These are phyloP conservation scores for Eudyptes chrysolophus DNA, from an alignment of 2,113 vertebrate genomes.

Conservation along the genomic window DNA sequence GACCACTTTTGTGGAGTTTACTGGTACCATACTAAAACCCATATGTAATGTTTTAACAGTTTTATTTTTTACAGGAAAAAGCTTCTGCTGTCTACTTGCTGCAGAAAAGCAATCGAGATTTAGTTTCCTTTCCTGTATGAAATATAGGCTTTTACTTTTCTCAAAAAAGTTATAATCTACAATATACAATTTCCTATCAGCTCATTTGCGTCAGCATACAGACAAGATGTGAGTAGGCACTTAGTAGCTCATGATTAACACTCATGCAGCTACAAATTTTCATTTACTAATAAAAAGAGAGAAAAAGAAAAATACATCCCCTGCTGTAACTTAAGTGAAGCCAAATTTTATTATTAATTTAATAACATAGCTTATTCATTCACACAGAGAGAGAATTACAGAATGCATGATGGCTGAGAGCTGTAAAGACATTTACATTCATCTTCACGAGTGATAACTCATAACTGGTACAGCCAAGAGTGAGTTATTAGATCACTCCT, in stretches of 20 bases:
- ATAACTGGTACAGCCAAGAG: not conserved
- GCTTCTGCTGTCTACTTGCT: not conserved
- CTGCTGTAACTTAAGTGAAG: conserved; percentile 15
- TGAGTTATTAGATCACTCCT: conserved; percentile 59
- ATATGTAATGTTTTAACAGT: not conserved
- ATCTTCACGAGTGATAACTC: conserved; percentile 18
- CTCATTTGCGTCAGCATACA: not conserved
- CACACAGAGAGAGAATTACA: not conserved
- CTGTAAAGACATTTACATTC: conserved; percentile 43
- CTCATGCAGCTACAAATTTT: not conserved
- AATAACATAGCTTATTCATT: conserved; percentile 38
- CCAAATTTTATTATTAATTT: conserved; percentile 49
- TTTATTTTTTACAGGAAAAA: not conserved
- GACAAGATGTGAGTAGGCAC: not conserved
- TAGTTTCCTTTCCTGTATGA: not conserved
- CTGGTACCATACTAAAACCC: not conserved
- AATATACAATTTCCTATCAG: not conserved
- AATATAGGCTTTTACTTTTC: not conserved
- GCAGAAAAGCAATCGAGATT: not conserved
- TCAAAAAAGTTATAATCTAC: not conserved
- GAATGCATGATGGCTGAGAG: not conserved
- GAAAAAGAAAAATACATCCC: conserved; percentile 31
- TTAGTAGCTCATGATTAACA: not conserved
- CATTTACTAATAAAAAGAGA: conserved; percentile 21
- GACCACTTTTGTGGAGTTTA: not conserved